Percentiles rank a stretch among this genome's conserved stretches.
Evolutionary conservation across 2,888 invertebrate species (phyloP).

Genomic region (Diplazon laetatorius): DNA sequence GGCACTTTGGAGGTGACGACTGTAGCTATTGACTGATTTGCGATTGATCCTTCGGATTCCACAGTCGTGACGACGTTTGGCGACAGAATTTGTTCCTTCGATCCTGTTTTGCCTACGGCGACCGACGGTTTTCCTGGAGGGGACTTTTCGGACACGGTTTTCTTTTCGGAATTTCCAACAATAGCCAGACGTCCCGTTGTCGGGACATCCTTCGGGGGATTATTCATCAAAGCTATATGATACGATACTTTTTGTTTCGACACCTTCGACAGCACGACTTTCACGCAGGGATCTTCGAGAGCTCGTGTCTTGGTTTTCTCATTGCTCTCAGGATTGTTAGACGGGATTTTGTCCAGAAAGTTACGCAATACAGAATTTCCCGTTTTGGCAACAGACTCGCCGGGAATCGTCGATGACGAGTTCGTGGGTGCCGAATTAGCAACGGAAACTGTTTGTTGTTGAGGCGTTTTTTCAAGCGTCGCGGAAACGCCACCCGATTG

Average conservation of each 20-base stretch:
- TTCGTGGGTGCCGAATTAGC: neutral
- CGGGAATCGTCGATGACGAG: constrained; percentile 2
- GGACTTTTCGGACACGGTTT: constrained; percentile 19
- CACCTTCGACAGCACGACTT: constrained; percentile 28
- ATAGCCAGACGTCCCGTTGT: neutral
- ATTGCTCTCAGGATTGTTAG: neutral
- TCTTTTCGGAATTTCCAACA: constrained; percentile 1
- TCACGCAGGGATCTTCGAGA: constrained; percentile 52
- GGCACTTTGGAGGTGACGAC: neutral
- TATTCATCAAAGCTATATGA: too few relatives aligned
- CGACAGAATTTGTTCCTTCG: too few relatives aligned
- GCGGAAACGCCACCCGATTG: neutral
- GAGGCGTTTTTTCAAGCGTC: neutral
- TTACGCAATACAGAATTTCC: neutral
- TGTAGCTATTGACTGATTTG: neutral
- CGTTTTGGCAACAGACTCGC: neutral
- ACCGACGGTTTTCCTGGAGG: constrained; percentile 17
- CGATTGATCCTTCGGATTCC: neutral
- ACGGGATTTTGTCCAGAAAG: neutral
- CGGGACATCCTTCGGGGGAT: too few relatives aligned
- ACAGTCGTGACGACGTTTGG: too few relatives aligned
- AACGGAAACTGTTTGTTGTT: neutral
- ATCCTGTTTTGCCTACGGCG: neutral
- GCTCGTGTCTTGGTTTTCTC: constrained; percentile 19
- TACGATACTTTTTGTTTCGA: constrained; percentile 34